phyloP scores from a whole-genome alignment of 2,888 invertebrate genomes.

The Notodonta dromedarius region DNA sequence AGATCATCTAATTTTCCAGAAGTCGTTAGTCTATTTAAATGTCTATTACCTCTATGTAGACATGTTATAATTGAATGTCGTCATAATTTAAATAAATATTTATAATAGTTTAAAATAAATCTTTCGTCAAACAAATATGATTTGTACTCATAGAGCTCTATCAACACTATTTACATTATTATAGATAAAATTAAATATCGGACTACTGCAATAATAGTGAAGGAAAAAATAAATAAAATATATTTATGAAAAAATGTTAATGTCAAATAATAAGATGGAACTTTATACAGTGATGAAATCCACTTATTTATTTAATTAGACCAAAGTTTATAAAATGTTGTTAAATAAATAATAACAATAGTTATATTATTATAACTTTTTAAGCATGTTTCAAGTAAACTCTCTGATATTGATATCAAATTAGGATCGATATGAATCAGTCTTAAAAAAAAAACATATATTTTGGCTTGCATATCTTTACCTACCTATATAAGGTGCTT shows the following conservation, averaged over 20 bases:
- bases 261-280: too few relatives aligned
- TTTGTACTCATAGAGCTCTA: constrained; percentile 47
- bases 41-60: background rate
- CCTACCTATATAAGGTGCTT: background rate
- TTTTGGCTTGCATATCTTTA: background rate
- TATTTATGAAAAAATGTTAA: too few relatives aligned
- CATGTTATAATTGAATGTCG: too few relatives aligned
- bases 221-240: background rate
- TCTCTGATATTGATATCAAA: constrained; percentile 1
- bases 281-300: too few relatives aligned
- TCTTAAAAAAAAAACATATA: constrained; percentile 1
- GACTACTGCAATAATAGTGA: background rate
- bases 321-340: too few relatives aligned
- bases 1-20: background rate
- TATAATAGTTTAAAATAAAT: background rate
- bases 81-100: background rate
- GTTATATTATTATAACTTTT: background rate
- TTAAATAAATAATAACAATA: too few relatives aligned
- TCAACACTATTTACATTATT: constrained; percentile 10
- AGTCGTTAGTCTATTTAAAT: background rate
- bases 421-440: constrained; percentile 2
- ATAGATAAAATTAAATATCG: background rate
- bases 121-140: constrained; percentile 17
- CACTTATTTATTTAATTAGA: too few relatives aligned
- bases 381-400: background rate